Base-by-base conservation (phyloP, 1,140 invertebrate genomes). In the Trypoxylus dichotomus region DNA sequence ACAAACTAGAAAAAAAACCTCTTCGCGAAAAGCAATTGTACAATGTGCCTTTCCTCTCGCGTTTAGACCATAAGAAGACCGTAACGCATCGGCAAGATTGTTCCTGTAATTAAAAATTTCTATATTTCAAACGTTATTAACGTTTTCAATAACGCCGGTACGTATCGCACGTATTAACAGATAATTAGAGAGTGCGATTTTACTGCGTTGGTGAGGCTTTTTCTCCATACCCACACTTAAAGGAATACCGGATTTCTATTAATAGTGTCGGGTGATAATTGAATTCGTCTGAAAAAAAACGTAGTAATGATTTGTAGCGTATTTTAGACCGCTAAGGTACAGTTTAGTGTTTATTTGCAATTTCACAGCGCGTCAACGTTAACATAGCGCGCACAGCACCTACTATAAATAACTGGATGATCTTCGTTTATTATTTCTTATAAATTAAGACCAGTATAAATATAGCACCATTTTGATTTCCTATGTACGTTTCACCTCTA, bases 331-430 rank as follows among this genome's bases (percentile, higher is more conserved):
- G 5, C 13, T n/a, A 54, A 54, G 47, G n/a, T 54, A 43, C 1
- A 7, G 42, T 43, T 43, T 43, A 60, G n/a, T 60, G 58, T 68
- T 68, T 68, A 68, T 24, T 68, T 68, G 60, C 60, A 68, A 68
- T 68, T 68, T 68, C 60, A 68, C 60, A 68, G 24, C 24, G 21
- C 27, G 13, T 68, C 27, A 68, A 68, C 21, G 27, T 8, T 27
- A 24, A 19, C 24, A 68, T 24, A 6, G 13, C 15, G 19, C 47
- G 47, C 60, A 68, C 19, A 68, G 24, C 27, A 68, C 19, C 13
- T 68, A 15, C 47, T 54, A 54, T 54, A 68, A 68, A 68, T 68
- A 68, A 27, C 24, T 25, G 47, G 19, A 54, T 54, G 47, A 54
- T 54, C 19, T 19, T 54, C 15, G 15, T 19, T 54, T 54, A 54